Conservation (phyloP, 2,797 vertebrate genomes). For the Hipposideros larvatus region DNA sequence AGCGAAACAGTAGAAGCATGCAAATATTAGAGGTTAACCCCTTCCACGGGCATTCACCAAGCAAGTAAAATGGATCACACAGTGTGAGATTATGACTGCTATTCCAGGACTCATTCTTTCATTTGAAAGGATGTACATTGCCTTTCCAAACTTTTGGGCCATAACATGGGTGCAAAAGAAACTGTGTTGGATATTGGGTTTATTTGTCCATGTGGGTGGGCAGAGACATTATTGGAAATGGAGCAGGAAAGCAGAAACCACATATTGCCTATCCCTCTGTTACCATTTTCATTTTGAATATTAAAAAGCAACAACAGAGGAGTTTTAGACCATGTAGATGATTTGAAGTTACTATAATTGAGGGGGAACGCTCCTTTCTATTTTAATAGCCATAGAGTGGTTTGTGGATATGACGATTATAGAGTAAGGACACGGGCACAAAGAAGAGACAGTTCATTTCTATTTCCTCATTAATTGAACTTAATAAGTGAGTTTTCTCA, state of each 20-base stretch:
- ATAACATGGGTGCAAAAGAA: background rate
- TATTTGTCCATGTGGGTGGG: background rate
- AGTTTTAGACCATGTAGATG: background rate
- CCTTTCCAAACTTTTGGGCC: background rate
- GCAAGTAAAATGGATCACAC: background rate
- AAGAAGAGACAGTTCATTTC: background rate
- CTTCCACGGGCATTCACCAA: background rate
- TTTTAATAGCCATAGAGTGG: background rate
- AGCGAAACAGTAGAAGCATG: accelerated
- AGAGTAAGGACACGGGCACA: too few species aligned
- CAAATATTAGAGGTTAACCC: background rate
- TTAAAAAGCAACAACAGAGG: background rate
- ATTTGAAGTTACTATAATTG: background rate
- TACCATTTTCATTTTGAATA: background rate
- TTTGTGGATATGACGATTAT: background rate
- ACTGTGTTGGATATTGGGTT: background rate
- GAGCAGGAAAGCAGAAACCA: background rate
- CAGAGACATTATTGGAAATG: background rate
- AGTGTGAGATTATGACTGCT: background rate
- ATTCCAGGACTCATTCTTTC: background rate
- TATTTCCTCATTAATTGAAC: background rate
- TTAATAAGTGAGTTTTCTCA: slow-evolving; percentile 11
- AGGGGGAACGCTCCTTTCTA: background rate
- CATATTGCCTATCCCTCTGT: background rate
- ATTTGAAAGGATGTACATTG: background rate